Evolutionary conservation across 1,140 invertebrate genomes (phyloP), one percentile per base, ranked within the genome.

Genomic region (Acromyrmex echinatior): DNA sequence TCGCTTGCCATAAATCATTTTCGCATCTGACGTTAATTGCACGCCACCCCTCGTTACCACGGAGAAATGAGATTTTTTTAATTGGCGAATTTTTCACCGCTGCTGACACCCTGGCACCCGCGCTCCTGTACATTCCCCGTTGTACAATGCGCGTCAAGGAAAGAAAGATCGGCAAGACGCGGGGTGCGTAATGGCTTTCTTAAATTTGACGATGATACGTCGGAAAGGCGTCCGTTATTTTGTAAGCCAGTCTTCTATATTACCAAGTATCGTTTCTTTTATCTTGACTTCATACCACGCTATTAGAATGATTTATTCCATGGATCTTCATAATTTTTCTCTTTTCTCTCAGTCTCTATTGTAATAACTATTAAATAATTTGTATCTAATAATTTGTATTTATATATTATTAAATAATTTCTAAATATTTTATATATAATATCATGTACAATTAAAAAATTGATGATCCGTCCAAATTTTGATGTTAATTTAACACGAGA

Each of bases 11-110:
- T 93, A 93, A 93, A 93, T 93, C 93, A 93, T 93, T 93, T 93
- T 93, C 91, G 86, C 74, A 56, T 84, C 86, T 92, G 93, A 93
- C 93, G 91, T 93, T 93, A 93, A 93, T 93, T 93, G 92, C 91
- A 70, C 90, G 90, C 91, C 89, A 90, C 91, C 92, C 92, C 92
- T 93, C 92, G 93, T 93, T 93, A 93, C 92, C 86, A 76, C 66
- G 84, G 89, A 92, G 93, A 92, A 93, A 93, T 93, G 93, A 93
- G 92, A 93, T 93, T 93, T 93, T 93, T 93, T 93, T 93, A 93
- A 93, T 93, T 93, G 92, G 92, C 80, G 92, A 93, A 93, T 93
- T 93, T 93, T 93, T 93, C 92, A 93, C 91, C 89, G 88, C 73
- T 77, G 76, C 90, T 90, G 91, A 93, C 92, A 92, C 88, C 89